Conservation (phyloP, 37 sponge, comb jelly and placozoan species). For the Halisarca cf. caerulea region DNA sequence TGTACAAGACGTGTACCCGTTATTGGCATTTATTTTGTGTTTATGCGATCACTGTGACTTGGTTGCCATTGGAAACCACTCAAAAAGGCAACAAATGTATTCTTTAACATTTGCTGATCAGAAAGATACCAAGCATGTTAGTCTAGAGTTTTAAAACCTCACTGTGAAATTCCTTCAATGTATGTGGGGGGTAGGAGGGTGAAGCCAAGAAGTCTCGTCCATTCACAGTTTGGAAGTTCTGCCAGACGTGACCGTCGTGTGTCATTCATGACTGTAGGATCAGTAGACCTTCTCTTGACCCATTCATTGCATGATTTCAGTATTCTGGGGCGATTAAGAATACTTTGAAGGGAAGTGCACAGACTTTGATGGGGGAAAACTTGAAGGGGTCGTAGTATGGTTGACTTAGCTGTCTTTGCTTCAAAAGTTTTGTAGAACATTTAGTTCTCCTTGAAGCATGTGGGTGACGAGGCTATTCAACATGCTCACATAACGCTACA, state of each 20-base stretch:
- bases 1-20: no score
- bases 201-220: not conserved
- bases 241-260: constrained; percentile 56
- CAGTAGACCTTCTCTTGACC: not conserved
- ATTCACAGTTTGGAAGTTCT: not conserved
- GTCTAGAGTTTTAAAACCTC: no score
- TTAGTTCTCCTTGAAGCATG: not conserved
- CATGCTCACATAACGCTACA: constrained; percentile 9
- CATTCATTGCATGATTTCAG: constrained; percentile 49
- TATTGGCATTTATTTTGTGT: no score
- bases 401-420: not conserved
- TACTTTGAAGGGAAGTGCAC: not conserved
- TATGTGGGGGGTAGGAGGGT: no score
- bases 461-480: constrained; percentile 41
- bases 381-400: constrained; percentile 19
- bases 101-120: no score
- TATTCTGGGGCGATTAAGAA: constrained; percentile 20
- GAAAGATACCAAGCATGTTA: no score
- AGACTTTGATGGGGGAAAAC: constrained; percentile 27
- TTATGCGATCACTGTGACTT: no score
- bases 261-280: constrained; percentile 21
- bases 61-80: no score
- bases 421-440: constrained; percentile 3
- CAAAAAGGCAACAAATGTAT: no score
- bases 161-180: no score